Conservation (phyloP, 2,888 invertebrate species). For the Stratiomys singularior region DNA sequence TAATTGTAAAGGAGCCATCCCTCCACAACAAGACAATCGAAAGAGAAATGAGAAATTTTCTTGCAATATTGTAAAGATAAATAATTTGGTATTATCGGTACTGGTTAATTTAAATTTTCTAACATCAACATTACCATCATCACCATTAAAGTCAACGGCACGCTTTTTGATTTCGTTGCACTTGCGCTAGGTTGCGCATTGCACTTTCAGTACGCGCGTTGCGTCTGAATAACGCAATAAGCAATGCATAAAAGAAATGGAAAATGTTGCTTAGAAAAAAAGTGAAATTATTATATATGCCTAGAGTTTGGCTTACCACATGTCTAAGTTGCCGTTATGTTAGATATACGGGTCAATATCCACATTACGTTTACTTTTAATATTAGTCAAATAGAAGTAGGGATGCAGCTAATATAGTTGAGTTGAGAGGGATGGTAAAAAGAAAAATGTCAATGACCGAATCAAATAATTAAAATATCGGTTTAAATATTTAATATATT, state of each 20-base stretch:
- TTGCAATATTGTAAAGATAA: no score
- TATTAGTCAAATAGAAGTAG: neutral
- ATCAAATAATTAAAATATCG: neutral
- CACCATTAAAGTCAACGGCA: neutral
- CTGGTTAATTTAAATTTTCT: neutral
- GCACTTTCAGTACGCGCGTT: no score
- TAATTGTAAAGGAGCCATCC: no score
- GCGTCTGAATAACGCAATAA: neutral
- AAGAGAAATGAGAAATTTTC: no score
- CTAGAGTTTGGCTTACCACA: neutral
- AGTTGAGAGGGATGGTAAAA: neutral
- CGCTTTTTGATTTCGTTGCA: neutral
- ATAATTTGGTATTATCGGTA: neutral
- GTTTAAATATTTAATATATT: neutral
- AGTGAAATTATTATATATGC: neutral
- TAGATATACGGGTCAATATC: neutral
- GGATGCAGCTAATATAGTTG: neutral
- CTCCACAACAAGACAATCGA: no score
- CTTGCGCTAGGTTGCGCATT: no score
- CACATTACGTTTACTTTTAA: neutral
- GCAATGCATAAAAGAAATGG: neutral
- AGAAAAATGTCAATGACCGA: slow-evolving; percentile 14
- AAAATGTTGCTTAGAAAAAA: neutral
- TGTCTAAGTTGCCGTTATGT: neutral
- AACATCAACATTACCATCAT: neutral